A percentile compares a stretch with the other conserved stretches of the same genome.
Conservation (phyloP, 2,888 invertebrate species). For the Caenorhabditis doughertyi region DNA sequence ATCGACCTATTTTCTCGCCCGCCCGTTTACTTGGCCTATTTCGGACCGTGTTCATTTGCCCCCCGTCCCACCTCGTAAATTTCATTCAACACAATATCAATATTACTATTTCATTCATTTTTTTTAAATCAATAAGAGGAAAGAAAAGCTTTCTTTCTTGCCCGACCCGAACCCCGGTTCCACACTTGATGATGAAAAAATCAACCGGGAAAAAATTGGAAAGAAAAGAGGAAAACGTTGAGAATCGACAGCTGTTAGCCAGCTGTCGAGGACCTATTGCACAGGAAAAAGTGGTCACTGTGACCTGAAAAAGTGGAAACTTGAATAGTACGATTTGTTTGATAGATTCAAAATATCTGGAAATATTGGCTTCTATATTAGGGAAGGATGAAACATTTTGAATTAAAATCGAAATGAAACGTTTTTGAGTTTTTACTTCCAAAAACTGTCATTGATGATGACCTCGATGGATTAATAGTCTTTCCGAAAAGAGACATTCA, state of each 20-base stretch:
- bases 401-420: background rate
- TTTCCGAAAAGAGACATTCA: background rate
- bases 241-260: slow-evolving; percentile 47
- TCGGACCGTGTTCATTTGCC: slow-evolving; percentile 30
- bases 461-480: slow-evolving; percentile 19
- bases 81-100: background rate
- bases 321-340: slow-evolving; percentile 4
- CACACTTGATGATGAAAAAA: background rate
- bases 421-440: background rate
- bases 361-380: too few species aligned
- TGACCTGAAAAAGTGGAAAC: slow-evolving; percentile 26
- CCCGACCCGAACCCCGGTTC: background rate
- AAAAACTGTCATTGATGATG: slow-evolving; percentile 16
- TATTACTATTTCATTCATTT: too few species aligned
- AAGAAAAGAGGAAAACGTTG: background rate
- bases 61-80: background rate
- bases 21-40: slow-evolving; percentile 59
- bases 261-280: slow-evolving; percentile 33
- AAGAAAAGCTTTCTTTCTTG: background rate
- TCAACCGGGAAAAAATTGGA: slow-evolving; percentile 4
- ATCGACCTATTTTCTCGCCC: slow-evolving; percentile 52
- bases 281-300: slow-evolving; percentile 9
- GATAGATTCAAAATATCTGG: background rate
- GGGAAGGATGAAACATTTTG: too few species aligned
- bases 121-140: background rate